phyloP scores from a whole-genome alignment of 2,888 invertebrate genomes.

The Thyatira batis region DNA sequence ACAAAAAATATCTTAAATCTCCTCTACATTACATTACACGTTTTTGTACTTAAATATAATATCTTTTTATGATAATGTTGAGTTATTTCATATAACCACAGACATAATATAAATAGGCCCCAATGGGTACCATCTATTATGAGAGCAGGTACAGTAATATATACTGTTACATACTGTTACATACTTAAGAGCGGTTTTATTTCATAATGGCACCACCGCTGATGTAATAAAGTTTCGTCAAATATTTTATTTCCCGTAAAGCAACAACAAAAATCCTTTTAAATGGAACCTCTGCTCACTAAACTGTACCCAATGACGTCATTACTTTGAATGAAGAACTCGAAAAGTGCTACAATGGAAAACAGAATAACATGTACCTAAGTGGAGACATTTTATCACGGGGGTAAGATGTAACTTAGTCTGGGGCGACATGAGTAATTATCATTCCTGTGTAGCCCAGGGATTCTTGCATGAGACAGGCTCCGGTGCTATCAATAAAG shows the following conservation, averaged over 20 bases:
- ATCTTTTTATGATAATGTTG: not conserved
- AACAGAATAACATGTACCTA: not conserved
- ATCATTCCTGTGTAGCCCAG: conserved; percentile 30
- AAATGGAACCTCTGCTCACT: not conserved
- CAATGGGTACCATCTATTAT: not conserved
- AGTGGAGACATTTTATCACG: not conserved
- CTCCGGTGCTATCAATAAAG: conserved; percentile 48
- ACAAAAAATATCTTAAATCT: conserved; percentile 35
- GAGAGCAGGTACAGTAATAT: not conserved
- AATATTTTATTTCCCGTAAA: not conserved
- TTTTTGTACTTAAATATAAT: conserved; percentile 31
- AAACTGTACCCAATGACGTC: not conserved
- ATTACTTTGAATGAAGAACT: not conserved
- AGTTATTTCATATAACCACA: not conserved
- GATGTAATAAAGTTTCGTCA: not conserved
- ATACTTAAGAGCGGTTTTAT: not conserved
- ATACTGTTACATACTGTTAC: not conserved
- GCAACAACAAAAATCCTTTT: not conserved
- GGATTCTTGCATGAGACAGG: conserved; percentile 26
- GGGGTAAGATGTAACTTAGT: conserved; percentile 19
- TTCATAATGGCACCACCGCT: not conserved
- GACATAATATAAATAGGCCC: not conserved
- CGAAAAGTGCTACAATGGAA: not conserved
- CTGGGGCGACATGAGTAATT: conserved; percentile 46
- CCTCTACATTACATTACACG: conserved; percentile 25